Evolutionary conservation across 1,140 invertebrate species (phyloP).

Genomic region (Caenorhabditis brenneri): DNA sequence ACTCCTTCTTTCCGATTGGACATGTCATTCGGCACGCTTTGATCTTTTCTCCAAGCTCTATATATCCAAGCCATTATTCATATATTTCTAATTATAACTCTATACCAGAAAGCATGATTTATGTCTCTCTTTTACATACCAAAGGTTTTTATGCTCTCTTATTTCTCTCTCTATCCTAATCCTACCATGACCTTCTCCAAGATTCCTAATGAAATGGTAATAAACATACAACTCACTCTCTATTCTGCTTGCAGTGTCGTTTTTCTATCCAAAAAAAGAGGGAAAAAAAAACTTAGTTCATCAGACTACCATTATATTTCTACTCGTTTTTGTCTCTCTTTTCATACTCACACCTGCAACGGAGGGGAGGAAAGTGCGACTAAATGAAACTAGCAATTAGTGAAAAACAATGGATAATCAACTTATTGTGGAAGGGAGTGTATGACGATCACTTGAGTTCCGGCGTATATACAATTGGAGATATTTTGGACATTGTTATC

Average conservation of each 20-base stretch:
- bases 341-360: conserved; percentile 27
- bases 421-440: conserved; percentile 10
- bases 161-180: not conserved
- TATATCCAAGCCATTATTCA: not conserved
- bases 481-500: not conserved
- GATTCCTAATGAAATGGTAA: conserved; percentile 25
- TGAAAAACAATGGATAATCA: conserved; percentile 36
- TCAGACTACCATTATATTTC: conserved; percentile 16
- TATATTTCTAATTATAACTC: not conserved
- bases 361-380: conserved; percentile 42
- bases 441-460: conserved; percentile 23
- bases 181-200: not conserved
- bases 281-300: conserved; percentile 21
- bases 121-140: not conserved
- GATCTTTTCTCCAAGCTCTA: not conserved
- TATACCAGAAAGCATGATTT: conserved; percentile 31
- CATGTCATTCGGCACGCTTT: not conserved
- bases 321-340: not conserved
- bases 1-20: not conserved
- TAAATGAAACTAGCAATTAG: conserved; percentile 36
- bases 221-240: not conserved
- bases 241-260: not conserved
- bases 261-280: not conserved
- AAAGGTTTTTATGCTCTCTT: conserved; percentile 5
- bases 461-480: not conserved